These are phyloP conservation scores for Neodon shergylaensis DNA, from an alignment of 2,113 vertebrate species.

Conservation along the genomic window DNA sequence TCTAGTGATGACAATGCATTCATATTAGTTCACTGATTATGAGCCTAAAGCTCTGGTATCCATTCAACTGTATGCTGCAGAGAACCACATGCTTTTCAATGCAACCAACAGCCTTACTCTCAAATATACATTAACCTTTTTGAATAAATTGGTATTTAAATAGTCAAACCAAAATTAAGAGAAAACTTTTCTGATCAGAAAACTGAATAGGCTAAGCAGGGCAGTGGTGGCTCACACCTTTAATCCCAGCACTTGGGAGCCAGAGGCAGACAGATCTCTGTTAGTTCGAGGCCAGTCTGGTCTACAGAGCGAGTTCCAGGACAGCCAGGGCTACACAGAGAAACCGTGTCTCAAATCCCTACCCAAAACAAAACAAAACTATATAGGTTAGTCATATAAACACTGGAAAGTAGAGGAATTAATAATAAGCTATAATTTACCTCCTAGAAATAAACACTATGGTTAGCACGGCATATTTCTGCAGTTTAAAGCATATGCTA, in stretches of 20 bases:
- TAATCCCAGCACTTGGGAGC: too few species aligned
- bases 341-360: too few species aligned
- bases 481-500: background rate
- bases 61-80: background rate
- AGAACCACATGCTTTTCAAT: background rate
- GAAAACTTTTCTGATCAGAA: conserved; percentile 40
- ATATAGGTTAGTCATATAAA: background rate
- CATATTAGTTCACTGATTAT: background rate
- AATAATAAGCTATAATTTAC: conserved; percentile 7
- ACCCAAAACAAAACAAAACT: too few species aligned
- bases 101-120: background rate
- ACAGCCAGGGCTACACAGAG: too few species aligned
- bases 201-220: background rate
- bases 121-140: background rate
- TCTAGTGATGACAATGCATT: conserved; percentile 59
- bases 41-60: background rate
- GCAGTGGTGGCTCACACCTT: too few species aligned
- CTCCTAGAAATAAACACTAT: background rate
- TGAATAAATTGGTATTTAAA: background rate
- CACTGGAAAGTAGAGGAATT: background rate
- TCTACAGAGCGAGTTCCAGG: too few species aligned
- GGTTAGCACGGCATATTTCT: background rate
- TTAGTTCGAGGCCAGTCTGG: too few species aligned
- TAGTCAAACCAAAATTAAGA: conserved; percentile 19
- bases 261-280: too few species aligned